Percentiles rank a stretch among this genome's conserved stretches.
Conservation (phyloP, 2,113 vertebrate genomes). For the Boulengeromyrus knoepffleri region DNA sequence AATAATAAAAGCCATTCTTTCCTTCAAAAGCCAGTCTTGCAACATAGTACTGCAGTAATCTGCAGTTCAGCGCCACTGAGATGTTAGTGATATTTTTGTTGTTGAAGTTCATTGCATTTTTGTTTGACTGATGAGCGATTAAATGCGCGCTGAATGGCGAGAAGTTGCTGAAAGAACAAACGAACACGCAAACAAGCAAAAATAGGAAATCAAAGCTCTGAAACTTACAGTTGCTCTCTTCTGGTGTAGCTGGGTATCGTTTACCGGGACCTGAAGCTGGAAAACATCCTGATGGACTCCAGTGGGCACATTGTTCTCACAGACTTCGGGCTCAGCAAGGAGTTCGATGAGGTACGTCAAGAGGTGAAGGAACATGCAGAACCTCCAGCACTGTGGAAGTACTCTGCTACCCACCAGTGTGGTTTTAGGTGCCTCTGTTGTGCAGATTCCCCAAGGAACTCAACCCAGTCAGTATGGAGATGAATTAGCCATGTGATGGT, state of each 20-base stretch:
- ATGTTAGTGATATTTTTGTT: not conserved
- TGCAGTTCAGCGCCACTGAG: not conserved
- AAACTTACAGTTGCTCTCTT: not conserved
- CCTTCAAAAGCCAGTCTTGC: not conserved
- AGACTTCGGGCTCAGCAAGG: slow-evolving; percentile 97
- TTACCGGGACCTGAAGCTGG: slow-evolving; percentile 96
- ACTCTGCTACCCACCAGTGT: not conserved
- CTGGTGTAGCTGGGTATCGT: slow-evolving; percentile 82
- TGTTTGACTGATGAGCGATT: not conserved
- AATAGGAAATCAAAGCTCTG: not conserved
- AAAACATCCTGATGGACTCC: slow-evolving; percentile 94
- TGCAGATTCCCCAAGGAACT: not conserved
- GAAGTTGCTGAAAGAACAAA: not conserved
- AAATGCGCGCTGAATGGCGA: not conserved
- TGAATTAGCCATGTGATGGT: not conserved
- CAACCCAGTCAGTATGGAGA: not conserved
- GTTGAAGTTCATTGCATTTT: not conserved
- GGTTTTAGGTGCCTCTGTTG: not conserved
- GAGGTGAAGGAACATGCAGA: not conserved
- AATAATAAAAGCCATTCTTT: not conserved
- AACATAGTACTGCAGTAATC: not conserved
- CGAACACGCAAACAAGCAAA: not conserved
- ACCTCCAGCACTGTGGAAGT: not conserved
- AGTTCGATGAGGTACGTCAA: slow-evolving; percentile 89
- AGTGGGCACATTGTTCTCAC: slow-evolving; percentile 92